Base-by-base conservation (phyloP, 2,797 vertebrate species). In the Euphonia xanthogaster region DNA sequence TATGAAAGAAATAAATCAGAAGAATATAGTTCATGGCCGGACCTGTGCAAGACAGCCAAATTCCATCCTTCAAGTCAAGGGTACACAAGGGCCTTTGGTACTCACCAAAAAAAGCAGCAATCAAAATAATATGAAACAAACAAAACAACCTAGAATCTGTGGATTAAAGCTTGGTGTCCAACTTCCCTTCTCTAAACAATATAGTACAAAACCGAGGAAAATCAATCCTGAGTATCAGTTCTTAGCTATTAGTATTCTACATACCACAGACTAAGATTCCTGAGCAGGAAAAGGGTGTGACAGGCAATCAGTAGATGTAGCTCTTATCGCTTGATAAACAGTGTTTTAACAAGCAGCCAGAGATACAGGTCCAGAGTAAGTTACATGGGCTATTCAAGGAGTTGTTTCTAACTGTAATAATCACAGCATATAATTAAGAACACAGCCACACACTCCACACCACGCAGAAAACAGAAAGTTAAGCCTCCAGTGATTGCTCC, bases 241-340 rank as follows among this genome's bases (percentile, higher is more conserved):
- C 68, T 80, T 45, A 70, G 53, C 74, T 77, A 25, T 89, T 85
- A 87, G 48, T 33, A 70, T 50, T 88, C 71, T 51, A 66, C 71
- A 88, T 60, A 67, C 45, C 72, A 85, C 72, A 61, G 37, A 66
- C 30, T 71, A 76, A 89, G 53, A 91, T 71, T 91, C 76, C 82
- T 65, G 68, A 92, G 88, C 72, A 94, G 95, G 88, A 96, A 96
- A 94, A 93, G 76, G 90, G 89, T 76, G 94, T 93, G 91, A 83
- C 84, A 82, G 54, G 71, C 84, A 96, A 94, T 93, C 78, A 92
- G 80, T 63, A 93, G 88, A 90, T 86, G 80, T 45, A 94, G 77
- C 25, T 85, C 42, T 91, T 92, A 93, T 60, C 40, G 0, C 20
- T 73, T 48, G 27, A 94, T 70, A 92, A 95, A 93, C 24, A 81